Base-by-base conservation (phyloP, 1,140 invertebrate species). In the Mycetomoellerius zeteki region DNA sequence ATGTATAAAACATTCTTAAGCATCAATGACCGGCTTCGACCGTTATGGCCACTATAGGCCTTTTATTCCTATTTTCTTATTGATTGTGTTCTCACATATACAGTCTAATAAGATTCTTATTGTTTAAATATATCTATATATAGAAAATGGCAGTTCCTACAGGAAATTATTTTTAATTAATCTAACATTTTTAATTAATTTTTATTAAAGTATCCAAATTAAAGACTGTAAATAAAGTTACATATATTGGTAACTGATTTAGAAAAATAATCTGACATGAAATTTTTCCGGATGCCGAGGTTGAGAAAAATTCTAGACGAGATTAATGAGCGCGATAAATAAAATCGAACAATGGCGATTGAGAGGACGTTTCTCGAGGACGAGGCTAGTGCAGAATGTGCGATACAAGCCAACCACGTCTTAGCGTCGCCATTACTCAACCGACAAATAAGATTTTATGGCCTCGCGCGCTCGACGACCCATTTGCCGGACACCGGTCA, bases 381-480 rank as follows among this genome's bases (percentile, higher is more conserved):
- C 54, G 80, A 73, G 30, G 37, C 33, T 62, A 33, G 24, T 64
- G 67, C 24, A 72, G 65, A 72, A 72, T 73, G 67, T 47, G 43
- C 54, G 54, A 84, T 84, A 60, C 37, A 30, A 3, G 24, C 24
- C 19, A 62, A 14, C 69, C 54, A 62, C 54, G 37, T 84, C 69
- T 84, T 75, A 75, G 14, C 19, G 24, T 73, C 33, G 80, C 80
- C 69, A 75, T 84, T 75, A 84, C 52, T 84, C 37, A 37, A 73
- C 80, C 52, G 54, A 75, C 80, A 84, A 84, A 84, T 84, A 84
- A 84, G 69, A 84, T 75, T 75, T 84, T 84, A 84, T 75, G 54
- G 37, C 67, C 80, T 24, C 30, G 43, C 47, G 62, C 62, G 30
- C 19, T 80, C 52, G 16, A 73, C 54, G 69, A 47, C 69, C 69